Evolutionary conservation across 2,888 invertebrate genomes (phyloP).

Genomic region (Mesopsocus fuscifrons): DNA sequence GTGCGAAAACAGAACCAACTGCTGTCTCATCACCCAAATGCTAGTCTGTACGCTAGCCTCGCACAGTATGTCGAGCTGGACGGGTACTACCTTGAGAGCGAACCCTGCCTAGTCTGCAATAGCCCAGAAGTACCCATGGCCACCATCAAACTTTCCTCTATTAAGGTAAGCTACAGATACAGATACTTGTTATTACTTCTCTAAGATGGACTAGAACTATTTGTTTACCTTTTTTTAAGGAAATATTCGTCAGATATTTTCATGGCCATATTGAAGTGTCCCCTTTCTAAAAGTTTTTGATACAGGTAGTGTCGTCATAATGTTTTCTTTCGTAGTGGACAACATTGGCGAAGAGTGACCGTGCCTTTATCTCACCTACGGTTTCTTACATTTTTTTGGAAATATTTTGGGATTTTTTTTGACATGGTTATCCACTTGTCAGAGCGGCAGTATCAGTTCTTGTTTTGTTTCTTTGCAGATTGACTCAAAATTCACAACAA

Average conservation of each 20-base stretch:
- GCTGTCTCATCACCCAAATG: conserved; percentile 82
- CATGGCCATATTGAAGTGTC: too few species aligned
- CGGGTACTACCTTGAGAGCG: conserved; percentile 90
- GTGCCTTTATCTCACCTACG: too few species aligned
- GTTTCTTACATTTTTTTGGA: too few species aligned
- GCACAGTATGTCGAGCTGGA: conserved; percentile 90
- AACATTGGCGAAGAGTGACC: too few species aligned
- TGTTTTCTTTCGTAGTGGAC: too few species aligned
- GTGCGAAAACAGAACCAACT: conserved; percentile 77
- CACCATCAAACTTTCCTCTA: conserved; percentile 77
- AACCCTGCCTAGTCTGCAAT: conserved; percentile 94
- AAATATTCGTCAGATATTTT: conserved; percentile 11
- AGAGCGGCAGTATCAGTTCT: background rate
- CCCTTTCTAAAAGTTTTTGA: too few species aligned
- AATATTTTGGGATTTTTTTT: background rate
- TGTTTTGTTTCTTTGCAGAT: conserved; percentile 31
- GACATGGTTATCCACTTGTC: background rate
- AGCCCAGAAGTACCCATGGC: conserved; percentile 89
- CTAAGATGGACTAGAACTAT: conserved; percentile 17
- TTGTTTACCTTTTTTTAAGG: conserved; percentile 17
- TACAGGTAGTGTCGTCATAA: too few species aligned
- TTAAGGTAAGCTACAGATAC: conserved; percentile 41
- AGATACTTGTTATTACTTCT: background rate
- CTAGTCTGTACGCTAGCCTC: conserved; percentile 76
- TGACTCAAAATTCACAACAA: conserved; percentile 95